phyloP scores from a whole-genome alignment of 2,797 vertebrate genomes.

The Hypotaenidia okinawae region DNA sequence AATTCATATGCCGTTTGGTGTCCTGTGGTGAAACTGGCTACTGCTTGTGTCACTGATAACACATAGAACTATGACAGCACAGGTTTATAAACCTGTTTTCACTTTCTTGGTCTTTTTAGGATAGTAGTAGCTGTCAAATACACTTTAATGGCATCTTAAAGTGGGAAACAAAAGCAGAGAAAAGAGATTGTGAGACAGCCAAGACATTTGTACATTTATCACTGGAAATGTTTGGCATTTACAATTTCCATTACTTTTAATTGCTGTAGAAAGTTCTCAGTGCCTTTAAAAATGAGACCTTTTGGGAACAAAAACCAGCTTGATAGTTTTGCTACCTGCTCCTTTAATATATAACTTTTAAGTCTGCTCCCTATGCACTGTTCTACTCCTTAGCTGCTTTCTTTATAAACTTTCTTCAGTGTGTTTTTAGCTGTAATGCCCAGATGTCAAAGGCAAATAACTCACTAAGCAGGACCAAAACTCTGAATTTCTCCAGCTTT shows the following conservation, averaged over 20 bases:
- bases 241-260: neutral
- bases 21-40: neutral
- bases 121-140: neutral
- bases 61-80: neutral
- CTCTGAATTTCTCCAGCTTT: neutral
- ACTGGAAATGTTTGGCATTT: neutral
- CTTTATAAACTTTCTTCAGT: neutral
- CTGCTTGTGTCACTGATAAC: rapidly evolving
- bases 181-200: neutral
- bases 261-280: neutral
- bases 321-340: neutral
- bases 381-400: neutral
- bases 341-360: neutral
- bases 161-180: neutral
- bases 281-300: neutral
- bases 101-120: neutral
- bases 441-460: neutral
- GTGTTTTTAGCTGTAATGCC: neutral
- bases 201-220: neutral
- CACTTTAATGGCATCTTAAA: neutral
- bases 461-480: neutral
- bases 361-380: neutral
- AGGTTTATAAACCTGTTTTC: neutral
- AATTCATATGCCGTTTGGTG: neutral
- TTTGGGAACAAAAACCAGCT: neutral